Evolutionary conservation across 1,140 invertebrate species (phyloP), one percentile per base, ranked within the genome.

Genomic region (Anastrepha ludens): DNA sequence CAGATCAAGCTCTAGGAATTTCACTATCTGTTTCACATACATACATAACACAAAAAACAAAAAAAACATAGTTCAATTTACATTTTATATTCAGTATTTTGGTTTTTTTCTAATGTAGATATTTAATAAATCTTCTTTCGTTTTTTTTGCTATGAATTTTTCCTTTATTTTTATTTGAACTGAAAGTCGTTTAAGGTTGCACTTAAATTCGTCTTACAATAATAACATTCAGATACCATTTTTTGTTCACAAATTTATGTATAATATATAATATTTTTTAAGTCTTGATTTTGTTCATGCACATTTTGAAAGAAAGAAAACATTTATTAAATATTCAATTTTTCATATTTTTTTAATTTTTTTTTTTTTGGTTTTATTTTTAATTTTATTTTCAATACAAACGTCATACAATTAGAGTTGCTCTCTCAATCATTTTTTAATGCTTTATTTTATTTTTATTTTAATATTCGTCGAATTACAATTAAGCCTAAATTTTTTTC

Each of bases 171-270:
- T 81, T 29, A 2, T 9, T 58, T 50, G 74, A 81, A 50, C 74
- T 29, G 8, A 81, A 50, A 6, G 17, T 62, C 20, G 2, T 41
- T 62, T 60, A 86, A 88, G 64, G 55, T 74, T 88, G 47, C 44
- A 88, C 50, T 88, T 86, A 88, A 88, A 88, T 88, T 88, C 85
- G 65, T 88, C 86, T 88, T 62, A 88, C 65, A 88, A 60, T 88
- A 86, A 88, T 60, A 88, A 88, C 87, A 88, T 88, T 86, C 67
- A 88, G 67, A 88, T 88, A 70, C 50, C 17, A 15, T 64, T 59
- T 88, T 86, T 86, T 60, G 17, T 70, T 67, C 7, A 15, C 44
- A 64, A 65, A 64, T 67, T 87, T 65, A 44, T 85, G 39, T 62
- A 59, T 87, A 58, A 55, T 64, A 64, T 85, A 50, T 39, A 67